Conservation (phyloP, 2,797 vertebrate species). For the Oreochromis mossambicus region DNA sequence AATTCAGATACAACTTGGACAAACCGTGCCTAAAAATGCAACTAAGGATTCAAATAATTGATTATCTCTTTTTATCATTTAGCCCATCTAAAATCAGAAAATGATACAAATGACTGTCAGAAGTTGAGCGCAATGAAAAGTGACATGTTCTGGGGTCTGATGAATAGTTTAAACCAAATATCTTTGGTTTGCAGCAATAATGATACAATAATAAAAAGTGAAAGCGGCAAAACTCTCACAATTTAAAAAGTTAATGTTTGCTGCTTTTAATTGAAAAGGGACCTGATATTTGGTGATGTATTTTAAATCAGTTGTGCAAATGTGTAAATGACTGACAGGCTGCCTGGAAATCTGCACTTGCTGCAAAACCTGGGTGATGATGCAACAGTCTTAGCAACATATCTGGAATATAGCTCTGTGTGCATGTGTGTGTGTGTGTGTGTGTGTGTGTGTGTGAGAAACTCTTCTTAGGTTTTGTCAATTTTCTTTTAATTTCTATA, state of each 20-base stretch:
- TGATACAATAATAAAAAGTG: background rate
- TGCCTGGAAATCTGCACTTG: background rate
- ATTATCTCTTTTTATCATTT: background rate
- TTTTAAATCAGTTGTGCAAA: background rate
- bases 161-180: background rate
- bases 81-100: background rate
- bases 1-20: background rate
- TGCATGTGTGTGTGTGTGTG: background rate
- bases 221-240: background rate
- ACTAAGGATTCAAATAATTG: background rate
- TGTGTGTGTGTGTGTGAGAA: background rate
- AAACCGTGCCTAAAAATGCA: background rate
- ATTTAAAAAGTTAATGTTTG: background rate
- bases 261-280: background rate
- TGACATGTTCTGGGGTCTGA: background rate
- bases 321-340: background rate
- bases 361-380: background rate
- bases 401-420: background rate
- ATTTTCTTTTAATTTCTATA: constrained; percentile 4
- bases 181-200: rapidly evolving
- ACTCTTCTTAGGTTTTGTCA: background rate
- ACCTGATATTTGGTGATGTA: background rate
- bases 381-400: background rate
- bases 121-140: background rate
- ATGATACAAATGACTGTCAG: background rate